Base-by-base conservation (phyloP, 2,888 invertebrate species). In the Drosophila nr. medialis region DNA sequence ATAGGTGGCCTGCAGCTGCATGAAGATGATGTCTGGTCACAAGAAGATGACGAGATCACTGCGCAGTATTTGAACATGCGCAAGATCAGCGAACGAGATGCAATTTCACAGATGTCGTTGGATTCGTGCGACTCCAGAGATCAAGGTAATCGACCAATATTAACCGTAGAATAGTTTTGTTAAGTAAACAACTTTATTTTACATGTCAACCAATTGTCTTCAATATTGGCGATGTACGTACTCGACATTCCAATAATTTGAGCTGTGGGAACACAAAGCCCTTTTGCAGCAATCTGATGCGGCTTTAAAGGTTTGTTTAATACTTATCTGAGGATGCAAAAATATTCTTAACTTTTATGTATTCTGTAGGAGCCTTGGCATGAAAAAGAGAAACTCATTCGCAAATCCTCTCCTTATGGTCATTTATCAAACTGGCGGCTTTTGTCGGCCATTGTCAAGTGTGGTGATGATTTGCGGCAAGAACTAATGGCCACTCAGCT, bases 401-500 rank as follows among this genome's bases (percentile, higher is more conserved):
- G 97, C 1, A 96, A 97, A 58, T 95, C 96, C 6, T 99, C 99
- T 1, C 99, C 99, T 0, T 99, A 99, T 93, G 99, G 99, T 2
- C 97, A 97, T 87, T 93, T 99, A 29, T 94, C 96, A 10, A 97
- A 96, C 75, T 99, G 99, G 99, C 95, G 96, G 72, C 94, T 99
- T 34, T 94, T 99, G 50, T 98, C 99, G 2, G 98, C 98, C 67
- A 99, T 99, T 86, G 98, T 99, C 7, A 99, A 99, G 93, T 98
- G 98, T 91, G 99, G 99, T 7, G 99, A 99, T 93, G 99, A 98
- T 93, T 94, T 99, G 75, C 94, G 99, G 0, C 99, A 99, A 92
- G 99, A 99, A 93, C 94, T 99, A 90, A 95, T 99, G 92, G 99
- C 99, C 0, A 98, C 98, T 66, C 99, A 99, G 92, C 94, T 99